Evolutionary conservation across 2,113 vertebrate species (phyloP).

Genomic region (Panurus biarmicus): DNA sequence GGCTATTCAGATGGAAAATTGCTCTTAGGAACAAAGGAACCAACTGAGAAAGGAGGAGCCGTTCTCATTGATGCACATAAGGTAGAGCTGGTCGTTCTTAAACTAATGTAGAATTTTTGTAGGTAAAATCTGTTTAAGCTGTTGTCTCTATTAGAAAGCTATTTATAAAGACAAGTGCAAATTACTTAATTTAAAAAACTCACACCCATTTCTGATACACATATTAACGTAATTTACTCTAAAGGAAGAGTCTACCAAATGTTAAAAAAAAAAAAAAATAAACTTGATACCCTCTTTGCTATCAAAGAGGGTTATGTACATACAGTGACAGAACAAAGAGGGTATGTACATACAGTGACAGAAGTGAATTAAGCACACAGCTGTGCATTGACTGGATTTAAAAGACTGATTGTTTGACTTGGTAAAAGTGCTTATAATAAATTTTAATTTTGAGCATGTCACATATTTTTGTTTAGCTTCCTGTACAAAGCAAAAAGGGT

Average conservation of each 20-base stretch:
- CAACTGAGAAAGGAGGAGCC: conserved; percentile 85
- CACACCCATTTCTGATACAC: background rate
- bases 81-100: conserved; percentile 66
- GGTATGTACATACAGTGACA: background rate
- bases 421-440: background rate
- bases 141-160: background rate
- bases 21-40: conserved; percentile 85
- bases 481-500: background rate
- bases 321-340: background rate
- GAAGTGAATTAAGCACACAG: background rate
- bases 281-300: background rate
- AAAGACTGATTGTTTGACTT: background rate
- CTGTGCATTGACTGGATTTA: background rate
- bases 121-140: background rate
- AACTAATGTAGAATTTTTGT: background rate
- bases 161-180: background rate
- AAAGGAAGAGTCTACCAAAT: background rate
- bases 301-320: background rate
- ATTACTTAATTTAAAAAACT: background rate
- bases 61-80: conserved; percentile 92
- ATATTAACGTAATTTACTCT: background rate
- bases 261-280: background rate
- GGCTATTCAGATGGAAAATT: conserved; percentile 95
- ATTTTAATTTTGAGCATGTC: background rate
- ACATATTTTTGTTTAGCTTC: background rate